Conservation (phyloP, 2,113 vertebrate species). For the Recurvirostra avosetta region DNA sequence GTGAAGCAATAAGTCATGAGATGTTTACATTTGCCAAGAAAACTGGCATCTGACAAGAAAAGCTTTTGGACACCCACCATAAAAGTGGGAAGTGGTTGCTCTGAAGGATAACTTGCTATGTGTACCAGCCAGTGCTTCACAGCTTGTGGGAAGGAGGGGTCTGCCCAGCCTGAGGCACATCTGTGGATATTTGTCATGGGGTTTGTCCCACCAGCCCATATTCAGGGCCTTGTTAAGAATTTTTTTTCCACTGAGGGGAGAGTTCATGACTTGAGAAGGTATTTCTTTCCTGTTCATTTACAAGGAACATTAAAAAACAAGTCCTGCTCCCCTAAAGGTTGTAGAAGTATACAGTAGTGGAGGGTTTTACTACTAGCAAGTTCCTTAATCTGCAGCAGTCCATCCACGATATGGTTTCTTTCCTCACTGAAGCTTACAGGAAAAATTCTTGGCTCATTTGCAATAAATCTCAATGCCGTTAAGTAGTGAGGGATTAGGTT, state of each 20-base stretch:
- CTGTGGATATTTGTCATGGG: not conserved
- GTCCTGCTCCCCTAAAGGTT: not conserved
- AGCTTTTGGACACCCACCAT: not conserved
- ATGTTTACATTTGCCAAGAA: not conserved
- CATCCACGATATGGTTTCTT: not conserved
- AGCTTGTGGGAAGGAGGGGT: not conserved
- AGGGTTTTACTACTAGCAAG: not conserved
- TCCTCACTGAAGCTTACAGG: not conserved
- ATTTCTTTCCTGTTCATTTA: not conserved
- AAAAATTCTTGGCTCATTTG: not conserved
- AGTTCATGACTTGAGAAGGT: not conserved
- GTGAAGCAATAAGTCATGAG: not conserved
- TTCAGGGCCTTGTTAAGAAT: not conserved
- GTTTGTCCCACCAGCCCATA: not conserved
- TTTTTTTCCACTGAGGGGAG: rapidly evolving
- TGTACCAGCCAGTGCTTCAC: not conserved
- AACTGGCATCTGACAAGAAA: not conserved
- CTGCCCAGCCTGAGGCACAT: not conserved
- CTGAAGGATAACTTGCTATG: not conserved
- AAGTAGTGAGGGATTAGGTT: not conserved
- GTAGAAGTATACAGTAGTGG: not conserved
- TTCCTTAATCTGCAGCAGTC: not conserved
- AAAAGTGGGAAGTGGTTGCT: not conserved
- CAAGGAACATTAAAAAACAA: not conserved
- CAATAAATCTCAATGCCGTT: not conserved